Percentiles rank a stretch among this genome's conserved stretches.
Evolutionary conservation across 2,888 invertebrate genomes (phyloP).

Genomic region (Lucinisca nassula): DNA sequence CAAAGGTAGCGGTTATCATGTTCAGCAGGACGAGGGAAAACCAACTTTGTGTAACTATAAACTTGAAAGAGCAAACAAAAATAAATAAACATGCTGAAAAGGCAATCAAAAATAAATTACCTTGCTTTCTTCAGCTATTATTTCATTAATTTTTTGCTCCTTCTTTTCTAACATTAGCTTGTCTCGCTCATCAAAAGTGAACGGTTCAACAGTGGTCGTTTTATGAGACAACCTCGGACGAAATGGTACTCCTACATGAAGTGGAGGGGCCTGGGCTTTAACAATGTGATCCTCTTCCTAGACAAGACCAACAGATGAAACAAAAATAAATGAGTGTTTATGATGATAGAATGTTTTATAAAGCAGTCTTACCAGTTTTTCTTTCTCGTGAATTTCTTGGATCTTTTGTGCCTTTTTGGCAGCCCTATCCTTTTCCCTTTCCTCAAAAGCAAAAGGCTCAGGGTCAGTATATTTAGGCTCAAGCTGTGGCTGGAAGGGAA

Average conservation of each 20-base stretch:
- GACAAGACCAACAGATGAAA: neutral
- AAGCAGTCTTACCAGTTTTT: slow-evolving; percentile 81
- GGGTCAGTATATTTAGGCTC: slow-evolving; percentile 80
- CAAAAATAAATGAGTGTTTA: neutral
- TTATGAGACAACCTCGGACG: slow-evolving; percentile 79
- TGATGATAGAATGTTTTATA: too few species aligned
- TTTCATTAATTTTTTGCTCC: slow-evolving; percentile 90
- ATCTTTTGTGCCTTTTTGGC: slow-evolving; percentile 91
- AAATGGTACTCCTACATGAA: slow-evolving; percentile 80
- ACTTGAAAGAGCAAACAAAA: too few species aligned
- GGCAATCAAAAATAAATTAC: slow-evolving; percentile 66
- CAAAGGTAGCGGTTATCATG: too few species aligned
- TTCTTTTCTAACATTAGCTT: slow-evolving; percentile 90
- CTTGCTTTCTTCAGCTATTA: slow-evolving; percentile 83
- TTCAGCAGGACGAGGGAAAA: too few species aligned
- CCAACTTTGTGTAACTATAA: too few species aligned
- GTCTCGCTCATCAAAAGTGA: slow-evolving; percentile 92
- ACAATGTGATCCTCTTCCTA: slow-evolving; percentile 34
- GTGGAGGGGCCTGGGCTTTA: slow-evolving; percentile 74
- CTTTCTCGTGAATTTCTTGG: slow-evolving; percentile 88
- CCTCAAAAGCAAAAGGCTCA: slow-evolving; percentile 92
- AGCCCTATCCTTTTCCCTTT: slow-evolving; percentile 90
- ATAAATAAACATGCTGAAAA: neutral
- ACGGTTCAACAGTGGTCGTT: slow-evolving; percentile 89
- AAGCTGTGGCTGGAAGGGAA: slow-evolving; percentile 84